Base-by-base conservation (phyloP, 1,140 invertebrate species). In the Meteorus sp. region DNA sequence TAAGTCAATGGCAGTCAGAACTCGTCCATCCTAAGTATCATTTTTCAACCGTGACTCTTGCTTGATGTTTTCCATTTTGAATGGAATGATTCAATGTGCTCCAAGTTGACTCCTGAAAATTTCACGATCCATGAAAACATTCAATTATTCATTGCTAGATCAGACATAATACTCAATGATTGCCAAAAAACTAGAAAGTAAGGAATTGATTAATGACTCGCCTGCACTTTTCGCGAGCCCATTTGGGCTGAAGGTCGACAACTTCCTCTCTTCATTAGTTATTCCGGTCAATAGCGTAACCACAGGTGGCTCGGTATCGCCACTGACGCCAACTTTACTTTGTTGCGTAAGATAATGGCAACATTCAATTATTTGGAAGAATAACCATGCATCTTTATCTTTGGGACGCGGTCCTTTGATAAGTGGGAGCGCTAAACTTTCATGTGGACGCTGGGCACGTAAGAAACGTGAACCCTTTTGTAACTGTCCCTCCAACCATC, bases 401-500 rank as follows among this genome's bases (percentile, higher is more conserved):
- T 86, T 88, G 48, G 84, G 81, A 70, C 81, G 85, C 7, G 86
- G 84, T 59, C 83, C 83, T 77, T 93, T 94, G 41, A 93, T 83
- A 4, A 89, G 83, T 0, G 90, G 87, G 7, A 94, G 72, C 9
- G 88, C 80, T 19, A 87, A 79, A 15, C 86, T 84, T 74, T 95
- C 93, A 25, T 91, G 87, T 15, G 88, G 85, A 23, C 89, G 84
- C 75, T 95, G 93, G 3, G 91, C 88, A 61, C 89, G 81, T 59
- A 93, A 75, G 71, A 89, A 94, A 51, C 92, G 82, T 60, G 92
- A 93, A 7, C 94, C 94, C 63, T 87, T 86, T 56, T 88, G 86
- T 15, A 96, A 86, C 77, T 95, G 92, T 19, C 83, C 76, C 75
- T 96, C 94, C 45, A 97, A 77, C 93, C 94, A 96, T 61, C 94